Percentiles rank a stretch among this genome's conserved stretches.
These are phyloP conservation scores for Wiebesia pumilae DNA, from an alignment of 1,140 invertebrate genomes.

Conservation along the genomic window DNA sequence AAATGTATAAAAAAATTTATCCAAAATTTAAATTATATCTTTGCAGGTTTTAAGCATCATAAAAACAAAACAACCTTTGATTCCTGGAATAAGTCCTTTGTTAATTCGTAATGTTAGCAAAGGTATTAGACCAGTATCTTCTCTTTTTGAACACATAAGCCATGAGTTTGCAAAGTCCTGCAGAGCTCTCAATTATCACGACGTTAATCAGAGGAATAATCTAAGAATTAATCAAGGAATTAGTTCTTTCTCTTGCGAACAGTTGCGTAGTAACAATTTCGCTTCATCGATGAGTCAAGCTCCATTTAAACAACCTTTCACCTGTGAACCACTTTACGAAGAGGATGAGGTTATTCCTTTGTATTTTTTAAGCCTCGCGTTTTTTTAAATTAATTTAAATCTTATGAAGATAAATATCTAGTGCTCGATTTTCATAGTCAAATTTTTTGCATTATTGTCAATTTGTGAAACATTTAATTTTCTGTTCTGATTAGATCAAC, in stretches of 20 bases:
- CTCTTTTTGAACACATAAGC: constrained; percentile 54
- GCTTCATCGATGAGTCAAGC: not conserved
- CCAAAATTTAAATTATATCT: not conserved
- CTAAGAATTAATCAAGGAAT: not conserved
- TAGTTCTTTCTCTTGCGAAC: constrained; percentile 9
- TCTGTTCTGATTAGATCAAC: too few species aligned
- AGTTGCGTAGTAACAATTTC: not conserved
- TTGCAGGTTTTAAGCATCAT: constrained; percentile 73
- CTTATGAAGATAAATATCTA: not conserved
- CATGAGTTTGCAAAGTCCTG: constrained; percentile 5
- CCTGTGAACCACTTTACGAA: constrained; percentile 50
- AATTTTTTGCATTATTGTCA: too few species aligned
- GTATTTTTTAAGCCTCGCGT: not conserved
- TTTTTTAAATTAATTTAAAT: not conserved
- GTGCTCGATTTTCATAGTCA: too few species aligned
- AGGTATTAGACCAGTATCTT: constrained; percentile 62
- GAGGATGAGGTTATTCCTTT: constrained; percentile 47
- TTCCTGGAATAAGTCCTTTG: constrained; percentile 56
- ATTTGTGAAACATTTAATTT: too few species aligned
- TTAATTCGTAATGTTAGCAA: constrained; percentile 66
- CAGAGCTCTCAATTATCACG: not conserved
- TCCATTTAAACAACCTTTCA: constrained; percentile 9
- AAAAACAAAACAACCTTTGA: constrained; percentile 70
- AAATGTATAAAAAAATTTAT: not conserved
- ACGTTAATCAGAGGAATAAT: not conserved